Base-by-base conservation (phyloP, 2,797 vertebrate genomes). In the Ispidina picta region DNA sequence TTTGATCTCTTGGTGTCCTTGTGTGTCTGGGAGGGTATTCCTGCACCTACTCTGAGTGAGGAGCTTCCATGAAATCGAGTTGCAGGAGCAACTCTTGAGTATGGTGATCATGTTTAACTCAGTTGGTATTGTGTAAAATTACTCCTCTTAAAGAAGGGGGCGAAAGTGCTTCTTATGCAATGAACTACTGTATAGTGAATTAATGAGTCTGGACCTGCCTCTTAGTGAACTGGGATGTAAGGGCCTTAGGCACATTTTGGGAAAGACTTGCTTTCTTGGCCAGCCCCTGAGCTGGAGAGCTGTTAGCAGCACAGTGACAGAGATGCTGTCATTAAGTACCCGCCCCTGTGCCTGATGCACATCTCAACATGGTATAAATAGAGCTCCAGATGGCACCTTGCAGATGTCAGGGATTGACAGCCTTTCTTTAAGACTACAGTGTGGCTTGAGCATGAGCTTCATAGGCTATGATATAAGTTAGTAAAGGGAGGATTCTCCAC, bases 331-430 rank as follows among this genome's bases (percentile, higher is more conserved):
- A 90, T 94, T 92, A 91, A 93, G 82, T 83, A 90, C 86, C 90
- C 2, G 66, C 79, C 91, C 91, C 94, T 91, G 71, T 89, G 83
- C 64, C 90, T 92, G 86, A 41, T 91, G 64, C 73, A 63, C 93
- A 90, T 91, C 77, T 78, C 90, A n/a, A 55, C 43, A 22, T 10
- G 48, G 71, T 91, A 94, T 92, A 95, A 95, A 89, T 91, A 95
- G 86, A 94, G 83, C 83, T 91, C 86, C 95, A 96, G 91, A 91
- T 94, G 94, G 83, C 81, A 79, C 83, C 52, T 91, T 94, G 89
- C 88, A 94, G 90, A 89, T 96, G 86, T 92, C 91, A 84, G 88
- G 83, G 77, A 76, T 70, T 92, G 93, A 79, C 63, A 89, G 63
- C 39, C 66, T 93, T 78, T 89, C 73, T 81, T 88, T 69, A 82